Conservation (phyloP, 2,113 vertebrate species). For the Arizona elegans region DNA sequence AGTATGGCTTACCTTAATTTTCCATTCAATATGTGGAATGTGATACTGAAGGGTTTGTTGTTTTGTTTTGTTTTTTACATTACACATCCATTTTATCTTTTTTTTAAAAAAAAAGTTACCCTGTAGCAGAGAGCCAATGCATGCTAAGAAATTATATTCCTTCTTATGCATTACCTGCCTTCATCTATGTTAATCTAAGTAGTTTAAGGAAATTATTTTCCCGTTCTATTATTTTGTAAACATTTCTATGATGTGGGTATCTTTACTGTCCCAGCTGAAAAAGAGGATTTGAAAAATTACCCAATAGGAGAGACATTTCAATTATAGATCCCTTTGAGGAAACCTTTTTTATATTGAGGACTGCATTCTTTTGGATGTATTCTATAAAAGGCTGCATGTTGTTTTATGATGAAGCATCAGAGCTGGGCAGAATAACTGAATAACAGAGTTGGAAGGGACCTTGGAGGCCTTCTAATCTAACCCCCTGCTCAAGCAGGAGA, state of each 20-base stretch:
- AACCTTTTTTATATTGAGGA: neutral
- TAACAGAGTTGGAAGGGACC: neutral
- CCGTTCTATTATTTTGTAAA: too few species aligned
- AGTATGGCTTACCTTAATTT: constrained; percentile 17
- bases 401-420: too few species aligned
- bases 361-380: neutral
- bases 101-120: neutral
- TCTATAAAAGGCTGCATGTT: neutral
- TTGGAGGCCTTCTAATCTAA: too few species aligned
- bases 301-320: too few species aligned
- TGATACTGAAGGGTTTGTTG: neutral
- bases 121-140: neutral
- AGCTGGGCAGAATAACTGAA: too few species aligned
- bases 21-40: neutral
- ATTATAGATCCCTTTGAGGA: neutral
- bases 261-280: too few species aligned
- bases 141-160: neutral
- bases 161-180: too few species aligned
- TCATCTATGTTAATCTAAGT: too few species aligned
- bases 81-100: neutral
- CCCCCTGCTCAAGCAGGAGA: too few species aligned
- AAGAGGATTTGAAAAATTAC: too few species aligned
- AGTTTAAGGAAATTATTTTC: too few species aligned
- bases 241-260: too few species aligned
- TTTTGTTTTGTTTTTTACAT: neutral